Evolutionary conservation across 92 coral and sea anemone genomes (phyloP).

Genomic region (Epizoanthus illoricatus): DNA sequence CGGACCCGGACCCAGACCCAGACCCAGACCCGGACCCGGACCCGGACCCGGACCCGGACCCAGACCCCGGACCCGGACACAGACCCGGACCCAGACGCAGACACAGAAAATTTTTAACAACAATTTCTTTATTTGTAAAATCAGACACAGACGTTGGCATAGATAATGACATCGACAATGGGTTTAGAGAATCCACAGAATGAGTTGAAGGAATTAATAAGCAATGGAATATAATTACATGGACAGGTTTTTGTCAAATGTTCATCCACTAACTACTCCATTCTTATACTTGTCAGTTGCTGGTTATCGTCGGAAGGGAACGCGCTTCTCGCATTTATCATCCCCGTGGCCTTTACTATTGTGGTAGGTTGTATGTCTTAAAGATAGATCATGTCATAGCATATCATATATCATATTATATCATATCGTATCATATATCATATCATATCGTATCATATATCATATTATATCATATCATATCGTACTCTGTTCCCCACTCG

Average conservation of each 20-base stretch:
- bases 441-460: too few species aligned
- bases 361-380: conserved; percentile 55
- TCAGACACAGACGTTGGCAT: background rate
- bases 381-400: too few species aligned
- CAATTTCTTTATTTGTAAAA: background rate
- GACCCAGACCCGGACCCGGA: background rate
- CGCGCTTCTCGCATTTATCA: conserved; percentile 72
- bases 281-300: conserved; percentile 55
- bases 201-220: background rate
- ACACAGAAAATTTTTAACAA: background rate
- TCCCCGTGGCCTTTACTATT: conserved; percentile 70
- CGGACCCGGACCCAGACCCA: background rate
- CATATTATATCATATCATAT: too few species aligned
- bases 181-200: too few species aligned
- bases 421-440: too few species aligned
- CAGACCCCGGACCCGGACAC: background rate
- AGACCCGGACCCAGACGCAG: background rate
- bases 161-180: too few species aligned
- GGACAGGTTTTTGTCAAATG: background rate
- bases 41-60: background rate
- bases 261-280: too few species aligned
- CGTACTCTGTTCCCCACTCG: background rate
- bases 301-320: conserved; percentile 78
- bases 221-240: background rate
- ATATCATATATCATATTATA: too few species aligned